Evolutionary conservation across 2,113 vertebrate species (phyloP).

Genomic region (Urocolius indicus): DNA sequence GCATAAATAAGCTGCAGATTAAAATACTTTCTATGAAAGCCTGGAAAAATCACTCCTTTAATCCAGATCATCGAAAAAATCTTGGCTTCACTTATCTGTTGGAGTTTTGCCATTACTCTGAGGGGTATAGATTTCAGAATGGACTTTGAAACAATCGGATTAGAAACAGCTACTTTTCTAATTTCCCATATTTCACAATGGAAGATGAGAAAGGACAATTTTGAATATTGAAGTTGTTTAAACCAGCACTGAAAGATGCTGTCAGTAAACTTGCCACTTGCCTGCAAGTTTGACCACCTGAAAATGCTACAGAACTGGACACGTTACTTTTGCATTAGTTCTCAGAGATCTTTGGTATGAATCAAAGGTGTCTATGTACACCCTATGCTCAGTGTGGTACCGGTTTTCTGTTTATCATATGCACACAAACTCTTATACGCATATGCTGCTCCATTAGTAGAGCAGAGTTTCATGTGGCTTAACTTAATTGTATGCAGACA

Average conservation of each 20-base stretch:
- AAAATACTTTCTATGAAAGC: background rate
- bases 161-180: slow-evolving; percentile 50
- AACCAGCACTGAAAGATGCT: background rate
- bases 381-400: background rate
- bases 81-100: background rate
- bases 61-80: background rate
- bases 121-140: background rate
- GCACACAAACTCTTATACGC: background rate
- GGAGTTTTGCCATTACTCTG: background rate
- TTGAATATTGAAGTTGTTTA: slow-evolving; percentile 10
- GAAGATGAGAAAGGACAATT: slow-evolving; percentile 16
- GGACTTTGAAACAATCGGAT: slow-evolving; percentile 33
- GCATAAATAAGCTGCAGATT: background rate
- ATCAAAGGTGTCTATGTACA: background rate
- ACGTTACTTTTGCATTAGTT: background rate
- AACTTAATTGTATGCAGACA: background rate
- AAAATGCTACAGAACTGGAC: background rate
- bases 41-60: slow-evolving; percentile 25
- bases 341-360: background rate
- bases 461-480: background rate
- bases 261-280: background rate
- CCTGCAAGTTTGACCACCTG: slow-evolving; percentile 14
- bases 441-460: background rate
- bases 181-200: slow-evolving; percentile 28
- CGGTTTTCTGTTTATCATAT: background rate